Base-by-base conservation (phyloP, 1,140 invertebrate species). In the Hylaeus volcanicus region DNA sequence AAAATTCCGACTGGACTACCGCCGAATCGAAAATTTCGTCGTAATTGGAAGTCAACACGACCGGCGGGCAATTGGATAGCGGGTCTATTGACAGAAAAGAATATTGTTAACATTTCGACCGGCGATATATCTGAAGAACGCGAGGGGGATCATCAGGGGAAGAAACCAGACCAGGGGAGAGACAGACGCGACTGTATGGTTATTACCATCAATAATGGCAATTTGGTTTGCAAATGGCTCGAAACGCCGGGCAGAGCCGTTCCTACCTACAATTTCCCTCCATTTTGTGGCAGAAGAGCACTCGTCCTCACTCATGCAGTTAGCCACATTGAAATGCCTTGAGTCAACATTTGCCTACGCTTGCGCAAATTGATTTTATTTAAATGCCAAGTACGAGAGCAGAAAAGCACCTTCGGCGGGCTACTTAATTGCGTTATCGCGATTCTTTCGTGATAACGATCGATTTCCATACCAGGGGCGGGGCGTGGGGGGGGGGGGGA, bases 201-300 rank as follows among this genome's bases (percentile, higher is more conserved):
- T 93, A 92, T 93, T 93, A 92, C 91, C 92, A 92, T 92, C 92
- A 92, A 92, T 92, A 93, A 92, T 92, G 91, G 91, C 91, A 92
- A 93, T 93, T 93, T 93, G 92, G 92, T 92, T 92, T 93, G 91
- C 91, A 92, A 92, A 92, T 93, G 88, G 89, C 83, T 92, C 86
- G 91, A 91, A 92, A 91, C 89, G 89, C 82, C 89, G 84, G 88
- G 88, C 86, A 90, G 88, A 90, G 74, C 89, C 89, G 89, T 91
- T 91, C 88, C 91, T 90, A 90, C 86, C 88, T 92, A 91, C 90
- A 90, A 92, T 92, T 92, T 92, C 91, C 88, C 90, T 91, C 88
- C 87, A 91, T 92, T 93, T 92, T 90, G 89, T 84, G 89, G 88
- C 87, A 88, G 86, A 71, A 86, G 86, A 90, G 89, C 89, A 89